Percentiles rank a stretch among this genome's conserved stretches.
Evolutionary conservation across 2,797 vertebrate genomes (phyloP).

Genomic region (Pogonophryne albipinna): DNA sequence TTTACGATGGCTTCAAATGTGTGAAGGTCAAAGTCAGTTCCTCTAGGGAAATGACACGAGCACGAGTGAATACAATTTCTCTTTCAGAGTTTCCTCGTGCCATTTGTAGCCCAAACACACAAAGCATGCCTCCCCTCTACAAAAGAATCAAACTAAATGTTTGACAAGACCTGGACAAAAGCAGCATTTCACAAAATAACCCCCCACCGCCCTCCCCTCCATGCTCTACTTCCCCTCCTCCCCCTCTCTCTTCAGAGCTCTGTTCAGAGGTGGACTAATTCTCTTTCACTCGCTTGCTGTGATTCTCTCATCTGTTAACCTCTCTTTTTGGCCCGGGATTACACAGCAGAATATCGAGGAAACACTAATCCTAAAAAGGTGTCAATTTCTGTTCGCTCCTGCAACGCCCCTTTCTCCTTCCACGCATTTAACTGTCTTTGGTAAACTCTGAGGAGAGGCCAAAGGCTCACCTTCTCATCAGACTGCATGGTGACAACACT

Average conservation of each 20-base stretch:
- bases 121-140: slow-evolving; percentile 65
- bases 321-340: slow-evolving; percentile 76
- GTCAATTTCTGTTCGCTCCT: slow-evolving; percentile 65
- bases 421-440: slow-evolving; percentile 33
- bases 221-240: not conserved
- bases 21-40: slow-evolving; percentile 28
- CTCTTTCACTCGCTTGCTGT: slow-evolving; percentile 63
- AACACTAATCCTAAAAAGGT: slow-evolving; percentile 84
- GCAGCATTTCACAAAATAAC: slow-evolving; percentile 64
- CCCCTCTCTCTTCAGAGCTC: slow-evolving; percentile 54
- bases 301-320: slow-evolving; percentile 77
- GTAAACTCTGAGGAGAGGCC: slow-evolving; percentile 35
- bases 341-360: slow-evolving; percentile 80
- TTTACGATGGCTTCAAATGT: slow-evolving; percentile 8
- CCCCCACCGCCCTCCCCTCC: slow-evolving; percentile 34
- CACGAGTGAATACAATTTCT: slow-evolving; percentile 27
- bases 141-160: slow-evolving; percentile 76
- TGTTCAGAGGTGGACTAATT: slow-evolving; percentile 73
- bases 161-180: slow-evolving; percentile 77
- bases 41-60: slow-evolving; percentile 8
- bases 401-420: slow-evolving; percentile 57
- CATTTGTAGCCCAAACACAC: slow-evolving; percentile 70
- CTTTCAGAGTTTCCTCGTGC: slow-evolving; percentile 49
- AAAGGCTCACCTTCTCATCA: slow-evolving; percentile 42
- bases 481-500: slow-evolving; percentile 21